Base-by-base conservation (phyloP, 2,888 invertebrate genomes). In the Helicoverpa assulta region DNA sequence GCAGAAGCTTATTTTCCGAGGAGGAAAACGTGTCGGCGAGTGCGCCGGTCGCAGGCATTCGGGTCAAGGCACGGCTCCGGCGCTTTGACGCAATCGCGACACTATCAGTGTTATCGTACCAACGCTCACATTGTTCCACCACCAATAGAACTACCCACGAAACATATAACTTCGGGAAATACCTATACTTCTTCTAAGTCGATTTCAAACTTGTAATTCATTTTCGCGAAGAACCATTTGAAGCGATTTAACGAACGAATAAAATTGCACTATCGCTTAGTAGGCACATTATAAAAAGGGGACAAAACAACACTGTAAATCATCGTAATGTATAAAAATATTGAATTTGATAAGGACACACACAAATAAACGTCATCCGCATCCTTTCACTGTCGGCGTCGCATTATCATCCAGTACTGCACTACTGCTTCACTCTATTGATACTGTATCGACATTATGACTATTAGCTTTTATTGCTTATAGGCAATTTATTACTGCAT, bases 61-160 rank as follows among this genome's bases (percentile, higher is more conserved):
- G 86, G 94, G 94, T 94, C 94, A 94, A 94, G 94, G 94, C 91
- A 87, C 61, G 76, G 67, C 56, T 62, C 71, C 76, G 80, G 67
- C 78, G 81, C 85, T 79, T 82, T 92, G 92, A 93, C 93, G 93
- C 94, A 93, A 94, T 86, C 88, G 81, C 85, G 82, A 67, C 86
- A 84, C 85, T 86, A 84, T 80, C 82, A 74, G 76, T 60, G 76
- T 75, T 85, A 83, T 84, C 84, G 82, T 58, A 68, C 58, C 51
- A 71, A 70, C 78, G 61, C 52, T 61, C 70, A 57, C 70, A 71
- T 71, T 79, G 77, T 79, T 56, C 54, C 40, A 70, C 68, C 61
- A 70, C 66, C 29, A 72, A 63, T 29, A 61, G 29, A 40, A 40
- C 40, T 12, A n/a, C 59, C n/a, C 1, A 73, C 67, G 18, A 51